Evolutionary conservation across 2,113 vertebrate genomes (phyloP).

Genomic region (Ammodytes marinus): DNA sequence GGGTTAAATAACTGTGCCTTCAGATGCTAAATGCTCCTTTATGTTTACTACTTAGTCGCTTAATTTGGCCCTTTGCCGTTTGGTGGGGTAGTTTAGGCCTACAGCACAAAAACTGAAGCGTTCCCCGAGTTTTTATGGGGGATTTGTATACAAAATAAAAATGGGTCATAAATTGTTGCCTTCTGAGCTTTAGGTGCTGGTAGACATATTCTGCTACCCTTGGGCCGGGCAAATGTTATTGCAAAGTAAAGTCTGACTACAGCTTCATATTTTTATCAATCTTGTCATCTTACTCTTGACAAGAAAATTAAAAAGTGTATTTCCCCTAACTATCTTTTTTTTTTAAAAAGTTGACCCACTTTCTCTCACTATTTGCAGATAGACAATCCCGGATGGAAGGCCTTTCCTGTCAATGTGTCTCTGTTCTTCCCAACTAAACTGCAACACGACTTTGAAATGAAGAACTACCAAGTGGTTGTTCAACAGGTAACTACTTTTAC

Average conservation of each 20-base stretch:
- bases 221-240: neutral
- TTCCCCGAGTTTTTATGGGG: neutral
- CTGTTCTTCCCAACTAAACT: conserved; percentile 70
- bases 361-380: conserved; percentile 65
- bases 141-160: no score
- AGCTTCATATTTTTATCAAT: neutral
- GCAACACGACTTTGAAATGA: conserved; percentile 66
- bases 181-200: neutral
- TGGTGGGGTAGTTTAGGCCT: neutral
- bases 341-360: neutral
- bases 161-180: neutral
- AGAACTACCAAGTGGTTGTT: conserved; percentile 48
- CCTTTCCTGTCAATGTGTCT: conserved; percentile 67
- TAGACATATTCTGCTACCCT: neutral
- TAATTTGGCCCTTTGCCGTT: neutral
- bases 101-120: neutral
- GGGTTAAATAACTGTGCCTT: neutral
- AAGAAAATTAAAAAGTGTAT: neutral
- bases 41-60: neutral
- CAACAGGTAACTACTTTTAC: conserved; percentile 49
- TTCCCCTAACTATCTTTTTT: neutral
- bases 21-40: neutral
- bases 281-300: neutral
- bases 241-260: neutral
- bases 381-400: conserved; percentile 71